A percentile compares a stretch with the other conserved stretches of the same genome.
phyloP scores from a whole-genome alignment of 92 coral and sea anemone genomes.

The Palythoa caribaeorum region DNA sequence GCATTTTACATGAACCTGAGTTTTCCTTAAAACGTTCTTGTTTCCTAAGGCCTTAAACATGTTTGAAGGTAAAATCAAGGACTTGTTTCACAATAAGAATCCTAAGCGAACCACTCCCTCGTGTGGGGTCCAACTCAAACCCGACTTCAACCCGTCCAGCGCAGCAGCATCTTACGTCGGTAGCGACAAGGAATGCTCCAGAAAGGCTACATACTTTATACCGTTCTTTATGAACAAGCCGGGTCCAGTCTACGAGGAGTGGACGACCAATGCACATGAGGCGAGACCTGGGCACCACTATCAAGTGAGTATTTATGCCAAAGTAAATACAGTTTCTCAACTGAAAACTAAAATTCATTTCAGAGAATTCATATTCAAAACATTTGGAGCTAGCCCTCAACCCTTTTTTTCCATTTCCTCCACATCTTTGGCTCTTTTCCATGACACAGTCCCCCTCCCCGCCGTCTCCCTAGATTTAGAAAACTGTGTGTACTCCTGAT shows the following conservation, averaged over 20 bases:
- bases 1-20: neutral
- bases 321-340: neutral
- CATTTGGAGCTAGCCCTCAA: no score
- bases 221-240: conserved; percentile 42
- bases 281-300: conserved; percentile 52
- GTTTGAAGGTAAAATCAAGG: conserved; percentile 16
- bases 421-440: no score
- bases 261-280: conserved; percentile 46
- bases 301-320: neutral
- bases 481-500: no score
- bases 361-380: no score
- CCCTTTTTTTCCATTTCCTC: no score
- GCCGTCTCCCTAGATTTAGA: no score
- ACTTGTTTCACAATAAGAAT: conserved; percentile 36
- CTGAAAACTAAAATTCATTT: neutral
- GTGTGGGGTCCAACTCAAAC: conserved; percentile 8
- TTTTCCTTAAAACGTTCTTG: neutral
- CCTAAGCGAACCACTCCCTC: conserved; percentile 41
- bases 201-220: conserved; percentile 1
- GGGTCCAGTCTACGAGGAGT: conserved; percentile 45
- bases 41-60: conserved; percentile 22
- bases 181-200: conserved; percentile 3
- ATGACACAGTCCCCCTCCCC: no score
- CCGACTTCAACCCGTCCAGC: conserved; percentile 29
- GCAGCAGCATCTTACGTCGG: conserved; percentile 11